Conservation (phyloP, 2,113 vertebrate species). For the Osmerus mordax region DNA sequence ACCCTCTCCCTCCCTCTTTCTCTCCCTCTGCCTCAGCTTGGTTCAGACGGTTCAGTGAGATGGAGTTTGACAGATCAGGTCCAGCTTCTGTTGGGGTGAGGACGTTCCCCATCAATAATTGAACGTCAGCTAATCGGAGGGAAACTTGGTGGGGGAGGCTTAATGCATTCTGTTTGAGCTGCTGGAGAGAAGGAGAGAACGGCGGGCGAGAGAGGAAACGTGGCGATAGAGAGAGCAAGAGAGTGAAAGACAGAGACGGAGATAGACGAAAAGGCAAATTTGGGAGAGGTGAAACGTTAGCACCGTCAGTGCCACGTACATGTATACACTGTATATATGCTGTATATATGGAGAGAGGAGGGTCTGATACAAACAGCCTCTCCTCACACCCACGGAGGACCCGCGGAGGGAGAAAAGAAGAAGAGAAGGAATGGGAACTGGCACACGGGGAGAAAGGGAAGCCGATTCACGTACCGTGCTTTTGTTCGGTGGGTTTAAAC, state of each 20-base stretch:
- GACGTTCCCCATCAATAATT: conserved; percentile 6
- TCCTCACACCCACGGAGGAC: too few relatives aligned
- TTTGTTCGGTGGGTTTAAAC: too few relatives aligned
- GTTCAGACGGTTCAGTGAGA: not conserved
- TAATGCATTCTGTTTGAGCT: conserved; percentile 26
- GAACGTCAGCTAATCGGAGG: conserved; percentile 12
- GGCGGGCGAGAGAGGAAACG: not conserved
- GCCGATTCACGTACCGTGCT: too few relatives aligned
- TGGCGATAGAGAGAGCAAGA: too few relatives aligned
- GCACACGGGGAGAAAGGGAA: too few relatives aligned
- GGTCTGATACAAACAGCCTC: too few relatives aligned
- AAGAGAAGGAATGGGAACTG: too few relatives aligned
- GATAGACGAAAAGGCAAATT: not conserved
- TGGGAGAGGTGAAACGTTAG: too few relatives aligned
- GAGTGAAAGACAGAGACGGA: not conserved
- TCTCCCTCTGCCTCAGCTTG: not conserved
- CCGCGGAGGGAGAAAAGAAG: too few relatives aligned
- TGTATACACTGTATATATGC: too few relatives aligned
- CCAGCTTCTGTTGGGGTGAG: not conserved
- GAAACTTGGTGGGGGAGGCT: not conserved
- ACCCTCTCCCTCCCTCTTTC: not conserved
- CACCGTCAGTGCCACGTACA: too few relatives aligned
- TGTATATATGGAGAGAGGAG: too few relatives aligned
- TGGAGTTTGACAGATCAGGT: not conserved
- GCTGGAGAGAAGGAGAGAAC: conserved; percentile 1